These are phyloP conservation scores for Aselliscus stoliczkanus DNA, from an alignment of 2,797 vertebrate species.

Conservation along the genomic window DNA sequence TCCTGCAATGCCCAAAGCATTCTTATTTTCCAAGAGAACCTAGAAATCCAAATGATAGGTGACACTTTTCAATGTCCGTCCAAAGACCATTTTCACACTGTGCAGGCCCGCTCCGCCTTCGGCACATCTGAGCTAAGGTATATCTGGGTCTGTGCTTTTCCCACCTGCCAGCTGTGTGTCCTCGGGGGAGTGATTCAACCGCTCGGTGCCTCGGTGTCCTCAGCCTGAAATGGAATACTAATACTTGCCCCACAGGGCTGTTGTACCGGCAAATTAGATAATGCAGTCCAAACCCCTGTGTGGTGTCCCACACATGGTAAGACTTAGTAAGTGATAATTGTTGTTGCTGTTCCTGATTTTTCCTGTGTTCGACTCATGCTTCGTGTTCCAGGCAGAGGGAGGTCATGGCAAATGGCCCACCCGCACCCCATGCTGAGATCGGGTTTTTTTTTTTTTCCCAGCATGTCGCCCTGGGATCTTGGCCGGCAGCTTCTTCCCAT, in stretches of 20 bases:
- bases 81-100: background rate
- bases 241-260: background rate
- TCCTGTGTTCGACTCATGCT: background rate
- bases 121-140: background rate
- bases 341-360: background rate
- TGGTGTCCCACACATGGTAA: background rate
- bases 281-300: background rate
- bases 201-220: background rate
- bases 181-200: background rate
- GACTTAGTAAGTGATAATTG: conserved; percentile 41
- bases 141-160: background rate
- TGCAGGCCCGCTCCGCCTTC: background rate
- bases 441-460: background rate
- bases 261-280: background rate
- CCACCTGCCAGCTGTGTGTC: background rate
- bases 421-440: conserved; percentile 29
- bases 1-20: too few relatives aligned
- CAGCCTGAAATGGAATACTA: background rate
- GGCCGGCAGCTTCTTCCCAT: conserved; percentile 44
- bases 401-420: conserved; percentile 26
- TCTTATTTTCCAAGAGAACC: background rate
- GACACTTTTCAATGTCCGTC: background rate
- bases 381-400: background rate
- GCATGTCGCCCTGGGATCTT: background rate
- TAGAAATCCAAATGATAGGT: background rate